Base-by-base conservation (phyloP, 2,113 vertebrate species). In the Phocoena phocoena region DNA sequence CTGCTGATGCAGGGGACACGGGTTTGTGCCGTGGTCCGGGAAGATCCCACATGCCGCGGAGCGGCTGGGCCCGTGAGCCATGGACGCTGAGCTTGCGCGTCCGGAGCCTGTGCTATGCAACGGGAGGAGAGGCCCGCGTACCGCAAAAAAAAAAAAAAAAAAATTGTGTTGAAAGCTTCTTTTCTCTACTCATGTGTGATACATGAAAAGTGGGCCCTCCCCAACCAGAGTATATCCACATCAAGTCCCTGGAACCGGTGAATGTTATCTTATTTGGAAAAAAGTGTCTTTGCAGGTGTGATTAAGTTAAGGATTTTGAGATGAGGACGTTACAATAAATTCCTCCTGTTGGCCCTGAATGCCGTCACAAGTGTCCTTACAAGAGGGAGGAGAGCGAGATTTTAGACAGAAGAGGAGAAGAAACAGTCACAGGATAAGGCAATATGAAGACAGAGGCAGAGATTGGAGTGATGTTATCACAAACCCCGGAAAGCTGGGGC, bases 391-490 rank as follows among this genome's bases (percentile, higher is more conserved):
- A 38, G 44, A 81, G 25, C 23, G 5, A 68, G 11, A 31, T 47
- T 79, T 44, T 18, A 73, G 53, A 53, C 17, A 12, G 44, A 44
- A 60, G 25, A 53, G 38, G 63, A 33, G 36, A 28, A 38, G 8
- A 60, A 7, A 60, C 20, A 83, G 20, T 44, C n/a, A 18, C 38
- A 63, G 4, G 8, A 33, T 2, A 20, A 41, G 62, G 28, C 79
- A 15, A 44, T 5, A 14, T 33, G 44, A 65, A 36, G 38, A 63
- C 7, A 26, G 73, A 63, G 38, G 44, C 31, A 41, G 28, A 33
- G 55, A n/a, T 0, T 13, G 3, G 36, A 41, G 36, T 1, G 31
- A 60, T 5, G 20, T 7, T 6, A 2, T 8, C 9, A 11, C 17
- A 36, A 3, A 23, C 5, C 14, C 18, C 18, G 15, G 10, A 31